Base-by-base conservation (phyloP, 1,140 invertebrate genomes). In the Dreissena polymorpha region DNA sequence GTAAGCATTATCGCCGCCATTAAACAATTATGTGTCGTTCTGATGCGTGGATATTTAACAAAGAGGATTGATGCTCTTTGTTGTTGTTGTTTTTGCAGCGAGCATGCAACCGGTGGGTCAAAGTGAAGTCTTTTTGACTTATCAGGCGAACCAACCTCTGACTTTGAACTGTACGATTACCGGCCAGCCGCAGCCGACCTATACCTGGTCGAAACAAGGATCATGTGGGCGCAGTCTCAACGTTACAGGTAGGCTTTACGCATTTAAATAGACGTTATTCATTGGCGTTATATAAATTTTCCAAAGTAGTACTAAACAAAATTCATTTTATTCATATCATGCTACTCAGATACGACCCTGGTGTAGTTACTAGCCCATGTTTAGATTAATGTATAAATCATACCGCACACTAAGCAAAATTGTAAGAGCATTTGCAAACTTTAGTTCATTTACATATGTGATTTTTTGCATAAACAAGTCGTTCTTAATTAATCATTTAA, bases 131-230 rank as follows among this genome's bases (percentile, higher is more conserved):
- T 53, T 23, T 13, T 14, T 69, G n/a, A 69, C 49, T 69, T 21
- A 53, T 16, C 27, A 13, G 0, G 39, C 63, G 14, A 12, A 60
- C 14, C 3, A n/a, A 23, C 12, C 63, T 23, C 51, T 78, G 6
- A 57, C 6, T 21, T 63, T 82, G 55, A n/a, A 53, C 16, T 82
- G 79, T 57, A 25, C 57, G 18, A 64, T 65, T 5, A 55, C 70
- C 10, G 79, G 79, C 16, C 50, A 21, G 14, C 79, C 70, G 1
- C 10, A 16, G 13, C 23, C 79, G 10, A 55, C 71, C 39, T 55
- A 71, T 23, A 67, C 18, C 6, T 82, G 79, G 79, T 16, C 63
- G 8, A 82, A 82, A 50, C 7, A 14, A 14, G 51, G 69, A 16
- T 51, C 70, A 14, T 82, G 79, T 74, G 79, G 57, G 10, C 60